Evolutionary conservation across 1,140 invertebrate genomes (phyloP), one percentile per base, ranked within the genome.

Genomic region (Sitodiplosis mosellana): DNA sequence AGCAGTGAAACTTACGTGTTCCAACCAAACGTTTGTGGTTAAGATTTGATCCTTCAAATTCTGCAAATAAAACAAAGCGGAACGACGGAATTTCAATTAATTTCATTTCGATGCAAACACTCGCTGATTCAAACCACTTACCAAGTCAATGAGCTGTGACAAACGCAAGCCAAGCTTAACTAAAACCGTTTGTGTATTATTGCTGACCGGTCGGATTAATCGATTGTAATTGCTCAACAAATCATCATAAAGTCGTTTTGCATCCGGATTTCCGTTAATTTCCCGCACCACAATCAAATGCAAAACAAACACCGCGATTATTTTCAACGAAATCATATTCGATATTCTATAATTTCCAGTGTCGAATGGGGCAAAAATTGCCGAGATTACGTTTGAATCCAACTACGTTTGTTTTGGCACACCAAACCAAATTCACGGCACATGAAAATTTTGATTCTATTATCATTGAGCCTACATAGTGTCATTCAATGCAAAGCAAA

Each of bases 11-110:
- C 83, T 87, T 73, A 90, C 87, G 65, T 94, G 90, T 65, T 92
- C 87, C 27, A 94, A 69, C 91, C 90, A 94, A 19, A 95, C 87
- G 71, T 94, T 94, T 0, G 89, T 93, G 12, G 89, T 94, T 55
- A 95, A 71, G 59, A 95, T 93, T 72, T 95, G 91, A 71, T 93
- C 89, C 66, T 93, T 93, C 47, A 95, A 71, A 70, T 94, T 92
- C 89, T 94, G 73, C 46, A 78, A 81, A 17, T 19, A 43, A 43
- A 19, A 18, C 2, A 43, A 18, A 18, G 38, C 11, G 18, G 18
- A 41, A 41, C 11, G 10, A 27, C 27, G 10, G 27, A 3, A 27
- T 27, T 27, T 27, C 27, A 27, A 27, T 27, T 3, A 27, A 5
- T 5, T 3, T 27, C 27, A 27, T 27, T 27, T 10, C 27, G 27